phyloP scores from a whole-genome alignment of 2,888 invertebrate genomes.

The Peribatodes rhomboidaria region DNA sequence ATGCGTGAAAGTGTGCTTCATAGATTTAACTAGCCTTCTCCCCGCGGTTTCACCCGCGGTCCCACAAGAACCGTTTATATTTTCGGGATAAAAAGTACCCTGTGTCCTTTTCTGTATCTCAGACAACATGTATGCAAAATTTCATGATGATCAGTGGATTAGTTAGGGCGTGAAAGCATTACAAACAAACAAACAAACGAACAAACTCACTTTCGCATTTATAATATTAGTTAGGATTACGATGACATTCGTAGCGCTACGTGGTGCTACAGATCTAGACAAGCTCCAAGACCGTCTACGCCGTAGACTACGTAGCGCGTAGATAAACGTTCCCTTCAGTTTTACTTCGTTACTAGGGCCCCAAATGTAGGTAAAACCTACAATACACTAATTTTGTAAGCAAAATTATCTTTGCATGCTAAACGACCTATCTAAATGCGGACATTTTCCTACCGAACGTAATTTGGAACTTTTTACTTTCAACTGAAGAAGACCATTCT shows the following conservation, averaged over 20 bases:
- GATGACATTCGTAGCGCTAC: not conserved
- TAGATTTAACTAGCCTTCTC: too few species aligned
- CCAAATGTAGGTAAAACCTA: not conserved
- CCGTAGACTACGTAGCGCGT: slow-evolving; percentile 3
- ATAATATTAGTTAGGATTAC: too few species aligned
- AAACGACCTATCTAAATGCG: slow-evolving; percentile 12
- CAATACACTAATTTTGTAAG: slow-evolving; percentile 1
- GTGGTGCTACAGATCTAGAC: not conserved
- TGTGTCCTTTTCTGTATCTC: too few species aligned
- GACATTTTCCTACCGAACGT: not conserved
- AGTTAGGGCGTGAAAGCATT: too few species aligned
- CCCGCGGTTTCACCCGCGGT: too few species aligned
- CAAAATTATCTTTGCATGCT: slow-evolving; percentile 23
- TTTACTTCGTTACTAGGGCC: not conserved
- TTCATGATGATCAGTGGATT: too few species aligned
- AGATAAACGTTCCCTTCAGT: not conserved
- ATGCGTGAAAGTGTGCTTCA: too few species aligned
- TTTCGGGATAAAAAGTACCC: too few species aligned
- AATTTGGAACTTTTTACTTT: slow-evolving; percentile 28
- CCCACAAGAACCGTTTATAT: too few species aligned
- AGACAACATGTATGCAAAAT: too few species aligned
- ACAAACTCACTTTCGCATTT: too few species aligned
- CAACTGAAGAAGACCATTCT: slow-evolving; percentile 22
- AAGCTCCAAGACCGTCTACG: not conserved
- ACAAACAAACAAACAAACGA: too few species aligned